Base-by-base conservation (phyloP, 2,888 invertebrate genomes). In the Drosophila infuscata region DNA sequence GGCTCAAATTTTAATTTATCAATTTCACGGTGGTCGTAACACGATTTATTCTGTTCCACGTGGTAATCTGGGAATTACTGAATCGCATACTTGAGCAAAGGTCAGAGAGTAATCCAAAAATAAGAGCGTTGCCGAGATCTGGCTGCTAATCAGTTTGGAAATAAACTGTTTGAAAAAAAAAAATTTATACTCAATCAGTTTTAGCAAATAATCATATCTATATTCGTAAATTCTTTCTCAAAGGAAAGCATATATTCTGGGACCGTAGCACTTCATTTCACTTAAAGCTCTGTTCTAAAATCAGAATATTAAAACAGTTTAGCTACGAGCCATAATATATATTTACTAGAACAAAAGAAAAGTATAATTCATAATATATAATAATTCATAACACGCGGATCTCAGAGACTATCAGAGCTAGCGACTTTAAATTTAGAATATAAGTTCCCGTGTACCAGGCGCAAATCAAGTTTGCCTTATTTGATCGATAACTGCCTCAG, bases 1-100 rank as follows among this genome's bases (percentile, higher is more conserved):
- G 61, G 66, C 60, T 32, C 17, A 36, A 58, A 62, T 64, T 70
- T 69, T 58, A 70, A 59, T 70, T 74, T 74, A 70, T 62, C 70
- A 75, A 70, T 74, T 69, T 69, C 36, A 33, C 30, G 36, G 48
- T 43, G 35, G 51, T 41, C 43, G 15, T 48, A 70, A 54, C 8
- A n/a, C 70, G 59, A 71, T 76, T 70, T 64, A 52, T 54, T 35
- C 30, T 32, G 25, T 25, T 25, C 38, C 32, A 36, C n/a, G 7
- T n/a, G 15, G 6, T 59, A n/a, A 17, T 48, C 30, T 35, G 38
- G 29, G 7, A 54, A 43, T 52, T 43, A 52, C 58, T 56, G 29
- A 29, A 25, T 17, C 11, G 3, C 11, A 36, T 33, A 33, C 20
- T 33, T 52, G 3, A 25, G 25, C 25, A 46, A 8, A 15, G 25